Evolutionary conservation across 2,113 vertebrate genomes (phyloP).

Genomic region (Colius striatus): DNA sequence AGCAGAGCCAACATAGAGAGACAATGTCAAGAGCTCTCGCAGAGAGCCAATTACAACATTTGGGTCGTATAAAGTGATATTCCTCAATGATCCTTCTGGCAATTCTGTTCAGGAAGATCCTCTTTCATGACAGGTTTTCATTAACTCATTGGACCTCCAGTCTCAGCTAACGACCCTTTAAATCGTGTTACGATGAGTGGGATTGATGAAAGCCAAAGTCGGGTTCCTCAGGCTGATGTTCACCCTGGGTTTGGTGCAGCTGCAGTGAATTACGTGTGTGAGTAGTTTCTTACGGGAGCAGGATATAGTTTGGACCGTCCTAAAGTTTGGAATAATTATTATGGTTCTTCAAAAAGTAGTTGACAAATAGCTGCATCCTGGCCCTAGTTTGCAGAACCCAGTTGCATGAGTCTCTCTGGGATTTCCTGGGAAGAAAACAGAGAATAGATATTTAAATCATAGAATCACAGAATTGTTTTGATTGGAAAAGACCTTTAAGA

Average conservation of each 20-base stretch:
- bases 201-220: accelerated
- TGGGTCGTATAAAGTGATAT: not conserved
- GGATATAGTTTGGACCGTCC: not conserved
- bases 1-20: not conserved
- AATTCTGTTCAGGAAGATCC: not conserved
- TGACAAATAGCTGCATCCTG: not conserved
- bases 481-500: too few species aligned
- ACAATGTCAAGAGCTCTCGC: not conserved
- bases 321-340: not conserved
- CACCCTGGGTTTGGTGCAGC: not conserved
- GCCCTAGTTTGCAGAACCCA: not conserved
- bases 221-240: not conserved
- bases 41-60: not conserved
- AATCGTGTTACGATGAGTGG: not conserved
- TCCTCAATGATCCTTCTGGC: not conserved
- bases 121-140: not conserved
- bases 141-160: not conserved
- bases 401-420: accelerated
- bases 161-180: not conserved
- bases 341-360: not conserved
- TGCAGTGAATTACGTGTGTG: not conserved
- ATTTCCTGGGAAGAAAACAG: not conserved
- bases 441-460: not conserved
- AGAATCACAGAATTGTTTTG: too few species aligned
- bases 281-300: not conserved